Evolutionary conservation across 2,113 vertebrate species (phyloP), one percentile per base, ranked within the genome.

Genomic region (Oreotrochilus melanogaster): DNA sequence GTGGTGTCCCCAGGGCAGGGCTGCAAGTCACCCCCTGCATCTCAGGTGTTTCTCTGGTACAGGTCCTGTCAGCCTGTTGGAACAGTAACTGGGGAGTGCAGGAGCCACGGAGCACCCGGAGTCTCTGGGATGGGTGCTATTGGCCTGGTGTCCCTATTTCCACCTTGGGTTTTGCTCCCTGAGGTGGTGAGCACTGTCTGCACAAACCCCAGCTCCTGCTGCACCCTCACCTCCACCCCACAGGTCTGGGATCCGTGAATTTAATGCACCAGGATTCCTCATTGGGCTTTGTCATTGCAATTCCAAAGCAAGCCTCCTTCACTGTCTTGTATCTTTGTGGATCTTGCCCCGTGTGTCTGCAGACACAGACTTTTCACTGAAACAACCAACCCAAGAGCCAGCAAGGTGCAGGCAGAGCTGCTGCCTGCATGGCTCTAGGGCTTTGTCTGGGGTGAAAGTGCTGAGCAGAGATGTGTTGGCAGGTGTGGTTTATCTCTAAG

Each of bases 181-280:
- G 1, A 0, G 0, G 0, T 22, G 33, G 35, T 6, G 16, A 39
- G 27, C 2, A 0, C 3, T 78, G 10, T 35, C 11, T 45, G 33
- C 5, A 14, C n/a, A 5, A 3, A 18, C 22, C 18, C 51, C 47
- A 57, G 0, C 2, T 9, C 28, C 23, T 69, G 35, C 6, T 43
- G 45, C 3, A 18, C 25, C 18, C 51, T 42, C 51, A 0, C 2
- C 25, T 39, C n/a, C 39, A 1, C 18, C 2, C 9, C 8, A 2
- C 3, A 2, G 4, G 7, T 42, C 56, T 58, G 56, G 14, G 7
- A 42, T 33, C 50, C 1, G 1, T 27, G 24, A 27, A 21, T 21
- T 18, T 21, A 33, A 13, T 0, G 1, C 21, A 5, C 16, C 2
- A 1, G 5, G 7, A 16, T 67, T 57, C 54, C 7, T 9, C 39